Evolutionary conservation across 2,888 invertebrate genomes (phyloP).

Genomic region (Sesia bembeciformis): DNA sequence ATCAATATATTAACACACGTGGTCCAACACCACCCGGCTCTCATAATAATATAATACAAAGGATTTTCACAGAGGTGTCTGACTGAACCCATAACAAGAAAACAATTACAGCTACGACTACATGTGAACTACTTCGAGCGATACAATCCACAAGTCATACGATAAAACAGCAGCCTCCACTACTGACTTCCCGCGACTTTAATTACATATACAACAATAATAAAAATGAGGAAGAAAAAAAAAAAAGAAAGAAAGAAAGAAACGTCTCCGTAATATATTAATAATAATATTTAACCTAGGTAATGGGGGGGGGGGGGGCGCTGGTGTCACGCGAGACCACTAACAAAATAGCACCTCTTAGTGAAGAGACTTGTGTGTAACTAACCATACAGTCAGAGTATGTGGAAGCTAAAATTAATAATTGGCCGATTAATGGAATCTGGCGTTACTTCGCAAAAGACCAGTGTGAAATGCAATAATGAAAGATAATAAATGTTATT

Average conservation of each 20-base stretch:
- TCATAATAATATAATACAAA: constrained; percentile 72
- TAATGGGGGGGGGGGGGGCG: constrained; percentile 25
- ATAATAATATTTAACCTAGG: constrained; percentile 37
- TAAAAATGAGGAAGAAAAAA: constrained; percentile 54
- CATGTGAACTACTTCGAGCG: constrained; percentile 27
- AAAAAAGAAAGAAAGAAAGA: constrained; percentile 26
- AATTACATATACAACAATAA: constrained; percentile 39
- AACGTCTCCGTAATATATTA: constrained; percentile 52
- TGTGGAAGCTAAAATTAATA: neutral
- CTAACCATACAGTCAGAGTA: neutral
- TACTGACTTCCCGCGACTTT: constrained; percentile 32
- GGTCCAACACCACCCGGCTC: constrained; percentile 68
- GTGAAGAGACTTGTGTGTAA: constrained; percentile 1
- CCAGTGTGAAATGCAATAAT: too few species aligned
- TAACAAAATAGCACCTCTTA: neutral
- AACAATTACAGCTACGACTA: constrained; percentile 57
- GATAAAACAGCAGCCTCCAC: constrained; percentile 35
- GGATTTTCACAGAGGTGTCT: constrained; percentile 65
- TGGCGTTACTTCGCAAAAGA: too few species aligned
- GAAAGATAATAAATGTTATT: too few species aligned
- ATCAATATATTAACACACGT: constrained; percentile 74
- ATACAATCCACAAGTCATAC: constrained; percentile 31
- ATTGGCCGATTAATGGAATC: neutral
- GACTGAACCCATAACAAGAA: constrained; percentile 65
- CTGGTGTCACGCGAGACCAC: neutral